A percentile compares a stretch with the other conserved stretches of the same genome.
Evolutionary conservation across 35 echinoderm and acorn worm genomes (phyloP).

Genomic region (Patiria miniata): DNA sequence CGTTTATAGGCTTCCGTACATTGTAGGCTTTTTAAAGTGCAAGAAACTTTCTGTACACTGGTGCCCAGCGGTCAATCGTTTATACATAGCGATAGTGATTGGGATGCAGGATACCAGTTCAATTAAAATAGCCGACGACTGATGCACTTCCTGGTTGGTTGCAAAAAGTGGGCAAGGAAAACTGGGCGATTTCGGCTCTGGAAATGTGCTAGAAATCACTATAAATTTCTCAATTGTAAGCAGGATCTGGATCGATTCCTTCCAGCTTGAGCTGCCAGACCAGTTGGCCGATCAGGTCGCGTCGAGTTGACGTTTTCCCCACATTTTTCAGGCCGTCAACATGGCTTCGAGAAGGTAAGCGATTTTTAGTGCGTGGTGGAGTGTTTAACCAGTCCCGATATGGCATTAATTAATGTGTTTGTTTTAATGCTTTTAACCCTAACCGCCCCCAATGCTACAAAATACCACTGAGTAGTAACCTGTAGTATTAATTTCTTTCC

Average conservation of each 20-base stretch:
- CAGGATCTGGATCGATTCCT: background rate
- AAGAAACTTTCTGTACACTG: background rate
- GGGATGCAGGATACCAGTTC: background rate
- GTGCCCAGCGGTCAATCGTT: background rate
- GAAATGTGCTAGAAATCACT: background rate
- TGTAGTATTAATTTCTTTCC: too few species aligned
- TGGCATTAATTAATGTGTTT: too few species aligned
- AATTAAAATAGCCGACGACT: slow-evolving; percentile 19
- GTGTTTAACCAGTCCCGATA: background rate
- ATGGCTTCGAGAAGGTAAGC: slow-evolving; percentile 23
- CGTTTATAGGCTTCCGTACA: too few species aligned
- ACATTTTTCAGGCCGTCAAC: background rate
- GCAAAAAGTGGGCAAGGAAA: background rate
- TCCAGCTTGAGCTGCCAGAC: background rate
- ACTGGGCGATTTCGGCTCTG: background rate
- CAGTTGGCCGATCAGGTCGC: background rate
- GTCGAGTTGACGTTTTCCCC: background rate
- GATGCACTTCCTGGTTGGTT: slow-evolving; percentile 1
- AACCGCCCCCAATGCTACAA: too few species aligned
- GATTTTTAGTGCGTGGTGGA: background rate
- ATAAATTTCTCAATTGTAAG: background rate
- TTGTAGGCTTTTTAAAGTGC: too few species aligned
- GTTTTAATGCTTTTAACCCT: too few species aligned
- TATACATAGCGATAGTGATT: background rate
- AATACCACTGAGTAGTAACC: too few species aligned